phyloP scores from a whole-genome alignment of 2,888 invertebrate genomes.

The Philonicus albiceps region DNA sequence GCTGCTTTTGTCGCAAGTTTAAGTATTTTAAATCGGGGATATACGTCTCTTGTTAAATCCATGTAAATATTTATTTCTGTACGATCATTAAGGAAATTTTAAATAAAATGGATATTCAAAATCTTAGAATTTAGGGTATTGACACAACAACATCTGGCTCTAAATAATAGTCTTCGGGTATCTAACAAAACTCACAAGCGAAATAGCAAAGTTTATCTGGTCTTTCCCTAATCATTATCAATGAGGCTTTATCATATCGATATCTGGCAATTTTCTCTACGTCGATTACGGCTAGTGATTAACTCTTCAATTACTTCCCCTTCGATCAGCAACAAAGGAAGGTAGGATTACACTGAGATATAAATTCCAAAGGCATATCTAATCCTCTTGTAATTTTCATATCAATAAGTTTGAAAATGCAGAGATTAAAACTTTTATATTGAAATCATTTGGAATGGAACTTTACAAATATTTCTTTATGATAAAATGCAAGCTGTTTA shows the following conservation, averaged over 20 bases:
- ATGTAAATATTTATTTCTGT: neutral
- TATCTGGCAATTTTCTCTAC: neutral
- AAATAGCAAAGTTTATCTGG: constrained; percentile 6
- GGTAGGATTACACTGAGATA: neutral
- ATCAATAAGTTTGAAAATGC: neutral
- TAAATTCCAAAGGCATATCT: neutral
- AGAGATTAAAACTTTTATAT: neutral
- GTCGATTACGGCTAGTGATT: neutral
- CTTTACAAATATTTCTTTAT: too few relatives aligned
- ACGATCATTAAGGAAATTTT: neutral
- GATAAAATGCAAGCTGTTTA: too few relatives aligned
- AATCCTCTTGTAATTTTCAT: neutral
- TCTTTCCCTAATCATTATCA: constrained; percentile 20
- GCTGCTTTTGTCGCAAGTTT: constrained; percentile 49
- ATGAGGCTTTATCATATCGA: constrained; percentile 17
- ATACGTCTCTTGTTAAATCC: constrained; percentile 33
- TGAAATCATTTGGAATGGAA: neutral
- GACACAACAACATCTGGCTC: neutral
- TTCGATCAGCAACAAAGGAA: neutral
- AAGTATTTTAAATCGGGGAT: constrained; percentile 46
- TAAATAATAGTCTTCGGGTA: neutral
- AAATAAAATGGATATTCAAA: neutral
- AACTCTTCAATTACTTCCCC: neutral
- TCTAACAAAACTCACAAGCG: neutral
- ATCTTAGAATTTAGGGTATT: neutral